Evolutionary conservation across 2,888 invertebrate species (phyloP).

Genomic region (Plagodis dolabraria): DNA sequence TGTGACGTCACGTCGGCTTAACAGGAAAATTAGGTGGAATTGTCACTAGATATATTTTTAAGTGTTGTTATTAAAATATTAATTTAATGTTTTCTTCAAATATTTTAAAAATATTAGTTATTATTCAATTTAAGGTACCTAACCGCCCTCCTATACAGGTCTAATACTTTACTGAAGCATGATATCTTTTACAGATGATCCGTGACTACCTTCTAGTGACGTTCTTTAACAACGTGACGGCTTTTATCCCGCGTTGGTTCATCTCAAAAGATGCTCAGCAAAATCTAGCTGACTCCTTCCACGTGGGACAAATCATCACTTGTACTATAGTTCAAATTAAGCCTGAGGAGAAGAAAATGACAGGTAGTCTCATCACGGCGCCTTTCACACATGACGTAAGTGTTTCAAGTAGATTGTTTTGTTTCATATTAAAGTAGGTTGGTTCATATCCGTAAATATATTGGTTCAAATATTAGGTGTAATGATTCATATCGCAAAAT

Average conservation of each 20-base stretch:
- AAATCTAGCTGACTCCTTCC: constrained; percentile 75
- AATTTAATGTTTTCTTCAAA: too few relatives aligned
- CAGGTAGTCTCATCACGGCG: constrained; percentile 67
- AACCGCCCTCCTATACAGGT: background rate
- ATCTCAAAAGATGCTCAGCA: constrained; percentile 57
- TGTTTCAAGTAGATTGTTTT: background rate
- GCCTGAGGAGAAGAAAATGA: constrained; percentile 64
- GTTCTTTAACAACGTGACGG: constrained; percentile 85
- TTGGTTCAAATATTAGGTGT: too few relatives aligned
- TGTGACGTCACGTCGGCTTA: too few relatives aligned
- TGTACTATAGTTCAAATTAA: constrained; percentile 74
- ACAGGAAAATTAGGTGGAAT: too few relatives aligned
- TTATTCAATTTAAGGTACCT: too few relatives aligned
- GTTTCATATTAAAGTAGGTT: background rate
- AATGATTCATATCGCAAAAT: constrained; percentile 62
- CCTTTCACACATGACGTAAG: constrained; percentile 63
- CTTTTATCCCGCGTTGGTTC: constrained; percentile 71
- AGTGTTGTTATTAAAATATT: too few relatives aligned
- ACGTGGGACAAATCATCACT: constrained; percentile 85
- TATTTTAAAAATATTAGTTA: too few relatives aligned
- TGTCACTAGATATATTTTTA: too few relatives aligned
- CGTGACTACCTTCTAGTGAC: constrained; percentile 80
- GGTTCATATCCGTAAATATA: background rate
- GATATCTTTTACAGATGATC: constrained; percentile 51
- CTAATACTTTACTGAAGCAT: background rate